A percentile compares a stretch with the other conserved stretches of the same genome.
Conservation (phyloP, 2,888 invertebrate species). For the Sarcophaga rosellei region DNA sequence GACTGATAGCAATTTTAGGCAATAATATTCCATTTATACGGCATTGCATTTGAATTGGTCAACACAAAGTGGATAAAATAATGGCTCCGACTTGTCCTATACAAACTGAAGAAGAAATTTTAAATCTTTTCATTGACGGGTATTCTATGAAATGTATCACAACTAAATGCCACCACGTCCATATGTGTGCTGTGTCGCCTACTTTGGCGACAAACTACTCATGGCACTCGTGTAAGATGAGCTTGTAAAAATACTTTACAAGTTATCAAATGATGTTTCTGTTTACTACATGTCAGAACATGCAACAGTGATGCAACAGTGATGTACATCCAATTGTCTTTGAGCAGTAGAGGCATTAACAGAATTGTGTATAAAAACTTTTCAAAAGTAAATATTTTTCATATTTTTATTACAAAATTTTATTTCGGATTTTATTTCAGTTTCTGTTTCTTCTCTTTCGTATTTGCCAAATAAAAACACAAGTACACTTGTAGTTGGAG, state of each 20-base stretch:
- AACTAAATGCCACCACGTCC: too few relatives aligned
- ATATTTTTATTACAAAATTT: not conserved
- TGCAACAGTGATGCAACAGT: not conserved
- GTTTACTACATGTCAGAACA: not conserved
- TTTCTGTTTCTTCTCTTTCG: not conserved
- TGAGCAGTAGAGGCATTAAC: not conserved
- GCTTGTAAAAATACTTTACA: not conserved
- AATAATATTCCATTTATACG: too few relatives aligned
- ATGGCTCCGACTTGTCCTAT: too few relatives aligned
- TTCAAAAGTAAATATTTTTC: not conserved
- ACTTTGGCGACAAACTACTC: too few relatives aligned
- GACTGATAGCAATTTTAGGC: too few relatives aligned
- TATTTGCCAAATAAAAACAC: not conserved
- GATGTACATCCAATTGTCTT: not conserved
- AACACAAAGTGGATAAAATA: too few relatives aligned
- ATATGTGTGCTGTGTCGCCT: too few relatives aligned
- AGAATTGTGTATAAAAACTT: not conserved
- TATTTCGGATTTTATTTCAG: not conserved
- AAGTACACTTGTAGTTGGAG: conserved; percentile 7
- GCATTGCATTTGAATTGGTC: too few relatives aligned
- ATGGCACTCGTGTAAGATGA: too few relatives aligned
- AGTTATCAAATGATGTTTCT: not conserved
- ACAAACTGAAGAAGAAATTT: too few relatives aligned
- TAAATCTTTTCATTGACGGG: too few relatives aligned
- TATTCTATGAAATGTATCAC: too few relatives aligned